Base-by-base conservation (phyloP, 2,888 invertebrate species). In the Orchestes rusci region DNA sequence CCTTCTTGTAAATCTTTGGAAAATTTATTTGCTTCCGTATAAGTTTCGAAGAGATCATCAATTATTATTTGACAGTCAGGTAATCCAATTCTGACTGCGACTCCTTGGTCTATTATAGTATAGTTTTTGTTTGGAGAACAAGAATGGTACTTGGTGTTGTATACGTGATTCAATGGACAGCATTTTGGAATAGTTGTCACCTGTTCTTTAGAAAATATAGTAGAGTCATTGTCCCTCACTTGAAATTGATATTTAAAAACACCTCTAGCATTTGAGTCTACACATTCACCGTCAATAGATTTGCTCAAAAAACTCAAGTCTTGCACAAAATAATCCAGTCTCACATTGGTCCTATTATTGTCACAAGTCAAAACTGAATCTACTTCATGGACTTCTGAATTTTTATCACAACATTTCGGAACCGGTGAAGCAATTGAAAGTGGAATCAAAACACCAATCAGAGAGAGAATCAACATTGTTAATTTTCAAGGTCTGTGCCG, bases 121-220 rank as follows among this genome's bases (percentile, higher is more conserved):
- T n/a, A n/a, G 5, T 46, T 36, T 41, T 29, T 10, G 10, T 12
- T 33, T 28, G 10, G 17, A 2, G 30, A 40, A 36, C 63, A 63
- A 2, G 53, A 53, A 50, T 59, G 61, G 10, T 38, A 38, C 4
- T 38, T 36, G 2, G 45, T 37, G 37, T 62, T 48, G 47, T 61
- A 63, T 5, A 46, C 23, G 44, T 54, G 53, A 3, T 55, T 48
- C 1, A 56, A 35, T 2, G 63, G 62, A 44, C 63, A 63, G 52
- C 63, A 63, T 55, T 63, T 63, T 16, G 55, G 55, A 35, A 60
- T 59, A 15, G 27, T 3, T n/a, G n/a, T n/a, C 28, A 20, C 33
- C 7, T 18, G 30, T 28, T 20, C 28, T 19, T 43, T 43, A 2
- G 44, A 38, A 7, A 16, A 23, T 30, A 48, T n/a, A 20, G 30